Evolutionary conservation across 2,797 vertebrate species (phyloP), one percentile per base, ranked within the genome.

Genomic region (Hoplostethus mediterraneus): DNA sequence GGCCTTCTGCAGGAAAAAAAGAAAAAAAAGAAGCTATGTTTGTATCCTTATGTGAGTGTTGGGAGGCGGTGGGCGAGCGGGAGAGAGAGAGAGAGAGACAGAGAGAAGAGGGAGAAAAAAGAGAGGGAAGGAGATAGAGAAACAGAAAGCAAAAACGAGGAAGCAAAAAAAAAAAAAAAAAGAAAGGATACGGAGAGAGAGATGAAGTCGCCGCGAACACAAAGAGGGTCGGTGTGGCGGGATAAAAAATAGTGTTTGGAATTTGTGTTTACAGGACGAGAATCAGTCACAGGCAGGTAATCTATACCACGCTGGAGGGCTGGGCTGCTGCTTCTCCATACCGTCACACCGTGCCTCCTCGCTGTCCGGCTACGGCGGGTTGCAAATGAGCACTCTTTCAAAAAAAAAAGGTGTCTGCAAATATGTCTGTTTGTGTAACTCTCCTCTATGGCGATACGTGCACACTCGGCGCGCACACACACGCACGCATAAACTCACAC

Each of bases 391-490:
- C 44, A 21, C 44, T 25, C 14, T 57, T 71, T 54, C 62, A 45
- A 21, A 21, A 21, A 21, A 21, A 1, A 21, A 21, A 1, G 1
- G 56, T 77, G 40, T 81, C 33, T 80, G 63, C 73, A 66, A 59
- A 31, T 75, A 57, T 76, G 31, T 81, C 25, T 73, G 65, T 77
- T 66, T 80, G 44, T 63, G 51, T 56, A 79, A 79, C 68, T 57
- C 51, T 95, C 94, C 90, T 93, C 89, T 91, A 90, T 93, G 92
- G 95, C 91, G 9, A 40, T 40, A 40, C 9, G 9, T 6, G 9
- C 38, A 94, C 94, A 95, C 95, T n/a, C n/a, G n/a, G n/a, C 9
- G 9, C 1, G 9, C 38, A 94, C 94, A 95, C 95, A 92, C 57
- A 58, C 25, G 65, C 90, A 94, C 93, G 77, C 93, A 95, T 94